A percentile compares a stretch with the other conserved stretches of the same genome.
These are phyloP conservation scores for Stomorhina lunata DNA, from an alignment of 2,888 invertebrate genomes.

Conservation along the genomic window DNA sequence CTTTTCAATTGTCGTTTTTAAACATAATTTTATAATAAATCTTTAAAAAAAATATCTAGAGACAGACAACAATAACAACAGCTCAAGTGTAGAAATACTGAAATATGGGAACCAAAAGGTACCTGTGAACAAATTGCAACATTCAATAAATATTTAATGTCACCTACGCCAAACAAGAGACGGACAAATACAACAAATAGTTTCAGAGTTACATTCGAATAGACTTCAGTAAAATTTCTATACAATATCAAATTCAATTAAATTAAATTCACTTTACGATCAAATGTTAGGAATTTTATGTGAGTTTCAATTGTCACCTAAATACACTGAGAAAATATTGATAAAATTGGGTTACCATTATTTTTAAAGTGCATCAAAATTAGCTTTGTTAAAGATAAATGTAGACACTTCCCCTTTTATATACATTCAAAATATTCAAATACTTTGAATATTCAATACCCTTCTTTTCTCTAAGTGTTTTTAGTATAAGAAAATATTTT, in stretches of 20 bases:
- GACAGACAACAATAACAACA: not conserved
- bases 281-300: not conserved
- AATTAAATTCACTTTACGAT: slow-evolving; percentile 10
- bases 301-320: not conserved
- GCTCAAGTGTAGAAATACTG: not conserved
- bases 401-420: too few species aligned
- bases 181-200: not conserved
- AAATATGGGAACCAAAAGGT: slow-evolving; percentile 45
- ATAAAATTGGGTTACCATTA: too few species aligned
- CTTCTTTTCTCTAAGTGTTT: too few species aligned
- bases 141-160: slow-evolving; percentile 21
- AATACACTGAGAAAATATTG: not conserved
- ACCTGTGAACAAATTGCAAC: slow-evolving; percentile 54
- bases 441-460: too few species aligned
- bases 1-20: slow-evolving; percentile 10
- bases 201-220: slow-evolving; percentile 4
- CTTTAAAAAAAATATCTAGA: slow-evolving; percentile 46
- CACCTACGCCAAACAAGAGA: slow-evolving; percentile 57
- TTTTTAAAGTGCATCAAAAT: too few species aligned
- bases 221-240: slow-evolving; percentile 8
- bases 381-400: too few species aligned
- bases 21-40: slow-evolving; percentile 58
- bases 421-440: too few species aligned
- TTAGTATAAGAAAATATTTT: not conserved
- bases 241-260: not conserved